These are phyloP conservation scores for Incurvaria masculella DNA, from an alignment of 2,888 invertebrate genomes.

Conservation along the genomic window DNA sequence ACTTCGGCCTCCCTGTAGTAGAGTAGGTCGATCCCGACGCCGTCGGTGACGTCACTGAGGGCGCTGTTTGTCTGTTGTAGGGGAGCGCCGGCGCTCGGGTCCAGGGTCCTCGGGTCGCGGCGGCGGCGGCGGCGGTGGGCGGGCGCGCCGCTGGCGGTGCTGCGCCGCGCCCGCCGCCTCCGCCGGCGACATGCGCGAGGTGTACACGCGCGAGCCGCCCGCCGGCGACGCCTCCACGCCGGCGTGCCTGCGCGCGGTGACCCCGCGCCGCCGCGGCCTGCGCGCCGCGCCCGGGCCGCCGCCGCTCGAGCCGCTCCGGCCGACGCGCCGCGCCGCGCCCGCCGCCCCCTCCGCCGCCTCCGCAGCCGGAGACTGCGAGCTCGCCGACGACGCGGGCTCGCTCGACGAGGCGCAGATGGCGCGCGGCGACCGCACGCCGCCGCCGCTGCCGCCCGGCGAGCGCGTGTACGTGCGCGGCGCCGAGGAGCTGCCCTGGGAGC, in stretches of 20 bases:
- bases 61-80: constrained; percentile 26
- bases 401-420: constrained; percentile 26
- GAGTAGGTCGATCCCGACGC: too few species aligned
- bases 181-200: constrained; percentile 54
- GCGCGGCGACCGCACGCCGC: constrained; percentile 39
- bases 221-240: constrained; percentile 36
- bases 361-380: constrained; percentile 45
- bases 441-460: constrained; percentile 34
- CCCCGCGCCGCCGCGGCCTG: constrained; percentile 28
- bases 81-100: constrained; percentile 16
- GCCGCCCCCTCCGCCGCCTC: constrained; percentile 27
- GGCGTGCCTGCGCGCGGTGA: constrained; percentile 47
- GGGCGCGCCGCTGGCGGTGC: constrained; percentile 24
- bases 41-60: too few species aligned
- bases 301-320: constrained; percentile 29
- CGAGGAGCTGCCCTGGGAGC: constrained; percentile 62
- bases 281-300: constrained; percentile 16
- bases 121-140: constrained; percentile 15
- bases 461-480: constrained; percentile 55
- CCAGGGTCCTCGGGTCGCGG: constrained; percentile 23
- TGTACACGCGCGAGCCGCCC: constrained; percentile 50
- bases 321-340: constrained; percentile 24
- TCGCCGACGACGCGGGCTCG: constrained; percentile 51
- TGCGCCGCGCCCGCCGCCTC: constrained; percentile 23
- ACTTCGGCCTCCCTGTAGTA: too few species aligned